Evolutionary conservation across 2,113 vertebrate genomes (phyloP).

Genomic region (Chelonoidis abingdonii): DNA sequence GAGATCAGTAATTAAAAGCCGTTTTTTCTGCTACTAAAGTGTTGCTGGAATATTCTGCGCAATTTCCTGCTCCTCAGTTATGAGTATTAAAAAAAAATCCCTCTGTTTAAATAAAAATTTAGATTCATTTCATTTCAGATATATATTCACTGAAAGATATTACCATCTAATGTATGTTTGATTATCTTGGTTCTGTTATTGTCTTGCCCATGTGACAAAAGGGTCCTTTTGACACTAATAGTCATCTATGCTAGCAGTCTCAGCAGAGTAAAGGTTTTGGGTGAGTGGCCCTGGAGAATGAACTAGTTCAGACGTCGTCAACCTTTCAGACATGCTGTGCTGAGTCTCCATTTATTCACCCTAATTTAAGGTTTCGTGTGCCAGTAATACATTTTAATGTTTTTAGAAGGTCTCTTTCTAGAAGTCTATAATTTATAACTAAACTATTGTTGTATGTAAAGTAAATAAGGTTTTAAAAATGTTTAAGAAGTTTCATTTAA

Average conservation of each 20-base stretch:
- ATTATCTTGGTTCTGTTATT: fast-evolving
- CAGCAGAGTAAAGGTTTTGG: fast-evolving
- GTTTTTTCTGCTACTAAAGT: not conserved
- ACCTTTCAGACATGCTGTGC: no score
- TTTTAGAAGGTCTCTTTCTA: no score
- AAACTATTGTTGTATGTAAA: no score
- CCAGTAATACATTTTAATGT: no score
- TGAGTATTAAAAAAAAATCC: not conserved
- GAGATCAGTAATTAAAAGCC: conserved; percentile 64
- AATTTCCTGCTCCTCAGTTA: not conserved
- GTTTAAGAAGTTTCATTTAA: no score
- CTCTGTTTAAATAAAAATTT: not conserved
- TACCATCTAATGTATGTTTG: not conserved
- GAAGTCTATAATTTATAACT: no score
- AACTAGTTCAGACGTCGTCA: not conserved
- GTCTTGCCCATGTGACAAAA: not conserved
- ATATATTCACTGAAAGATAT: not conserved
- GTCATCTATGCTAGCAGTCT: not conserved
- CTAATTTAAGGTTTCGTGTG: no score
- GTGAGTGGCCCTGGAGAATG: not conserved
- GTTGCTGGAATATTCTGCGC: not conserved
- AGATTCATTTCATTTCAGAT: not conserved
- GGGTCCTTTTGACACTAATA: not conserved
- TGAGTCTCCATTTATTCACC: no score
- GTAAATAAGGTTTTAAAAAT: no score